A percentile compares a stretch with the other conserved stretches of the same genome.
Conservation (phyloP, 1,140 invertebrate species). For the Plectrocnemia conspersa region DNA sequence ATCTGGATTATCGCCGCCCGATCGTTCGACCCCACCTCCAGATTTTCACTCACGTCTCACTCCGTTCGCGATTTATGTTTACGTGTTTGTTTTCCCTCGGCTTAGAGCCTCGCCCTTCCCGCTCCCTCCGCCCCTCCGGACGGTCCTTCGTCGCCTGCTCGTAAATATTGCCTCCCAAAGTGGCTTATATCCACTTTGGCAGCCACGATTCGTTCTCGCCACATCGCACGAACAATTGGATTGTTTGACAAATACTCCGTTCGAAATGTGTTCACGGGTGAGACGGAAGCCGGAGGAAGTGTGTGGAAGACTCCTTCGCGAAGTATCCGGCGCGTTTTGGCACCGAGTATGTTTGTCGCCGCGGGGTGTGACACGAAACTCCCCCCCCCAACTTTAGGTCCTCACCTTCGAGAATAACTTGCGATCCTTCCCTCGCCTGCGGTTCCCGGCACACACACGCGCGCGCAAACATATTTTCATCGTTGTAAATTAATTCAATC, state of each 20-base stretch:
- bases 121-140: background rate
- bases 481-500: too few relatives aligned
- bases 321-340: too few relatives aligned
- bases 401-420: too few relatives aligned
- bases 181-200: slow-evolving; percentile 30
- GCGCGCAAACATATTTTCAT: too few relatives aligned
- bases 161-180: slow-evolving; percentile 28
- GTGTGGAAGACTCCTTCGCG: too few relatives aligned
- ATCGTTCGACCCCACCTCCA: too few relatives aligned
- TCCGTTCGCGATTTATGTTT: slow-evolving; percentile 28
- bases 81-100: slow-evolving; percentile 26
- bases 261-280: slow-evolving; percentile 17
- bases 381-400: background rate
- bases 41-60: too few relatives aligned
- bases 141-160: slow-evolving; percentile 4
- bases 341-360: slow-evolving; percentile 12
- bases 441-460: too few relatives aligned
- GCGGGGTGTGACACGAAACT: slow-evolving; percentile 20
- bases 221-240: slow-evolving; percentile 30
- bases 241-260: slow-evolving; percentile 30
- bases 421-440: too few relatives aligned
- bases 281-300: too few relatives aligned
- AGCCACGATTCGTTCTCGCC: slow-evolving; percentile 27
- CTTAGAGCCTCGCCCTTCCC: too few relatives aligned
- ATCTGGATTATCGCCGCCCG: too few relatives aligned